phyloP scores from a whole-genome alignment of 2,888 invertebrate species.

The Cosmorhoe ocellata region DNA sequence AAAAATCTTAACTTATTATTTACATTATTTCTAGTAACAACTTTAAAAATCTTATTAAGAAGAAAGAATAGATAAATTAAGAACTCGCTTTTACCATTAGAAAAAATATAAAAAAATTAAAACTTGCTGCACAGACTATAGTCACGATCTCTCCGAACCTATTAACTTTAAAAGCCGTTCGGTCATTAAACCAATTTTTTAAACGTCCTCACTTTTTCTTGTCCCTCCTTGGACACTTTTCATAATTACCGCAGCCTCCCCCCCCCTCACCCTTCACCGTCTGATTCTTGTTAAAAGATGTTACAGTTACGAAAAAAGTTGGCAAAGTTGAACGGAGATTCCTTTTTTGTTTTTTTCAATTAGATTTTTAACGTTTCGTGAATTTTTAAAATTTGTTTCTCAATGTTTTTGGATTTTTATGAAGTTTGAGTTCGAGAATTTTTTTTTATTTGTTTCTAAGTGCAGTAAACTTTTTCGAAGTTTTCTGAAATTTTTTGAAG shows the following conservation, averaged over 20 bases:
- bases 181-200: slow-evolving; percentile 77
- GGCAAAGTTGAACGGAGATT: slow-evolving; percentile 17
- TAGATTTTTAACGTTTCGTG: slow-evolving; percentile 17
- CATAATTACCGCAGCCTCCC: slow-evolving; percentile 72
- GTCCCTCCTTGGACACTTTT: slow-evolving; percentile 73
- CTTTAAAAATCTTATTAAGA: too few species aligned
- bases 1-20: too few species aligned
- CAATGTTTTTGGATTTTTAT: background rate
- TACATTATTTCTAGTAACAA: too few species aligned
- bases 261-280: slow-evolving; percentile 35
- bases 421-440: too few species aligned
- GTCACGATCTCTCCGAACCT: slow-evolving; percentile 69
- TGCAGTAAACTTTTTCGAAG: too few species aligned
- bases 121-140: slow-evolving; percentile 37
- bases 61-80: too few species aligned
- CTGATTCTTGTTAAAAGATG: slow-evolving; percentile 70
- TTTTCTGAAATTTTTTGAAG: too few species aligned
- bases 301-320: slow-evolving; percentile 60
- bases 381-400: background rate
- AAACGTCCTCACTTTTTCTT: slow-evolving; percentile 70
- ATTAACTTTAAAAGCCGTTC: slow-evolving; percentile 77
- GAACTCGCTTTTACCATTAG: too few species aligned
- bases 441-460: too few species aligned
- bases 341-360: slow-evolving; percentile 30
- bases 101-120: background rate